Conservation (phyloP, 2,797 vertebrate genomes). For the Tolypeutes matacus region DNA sequence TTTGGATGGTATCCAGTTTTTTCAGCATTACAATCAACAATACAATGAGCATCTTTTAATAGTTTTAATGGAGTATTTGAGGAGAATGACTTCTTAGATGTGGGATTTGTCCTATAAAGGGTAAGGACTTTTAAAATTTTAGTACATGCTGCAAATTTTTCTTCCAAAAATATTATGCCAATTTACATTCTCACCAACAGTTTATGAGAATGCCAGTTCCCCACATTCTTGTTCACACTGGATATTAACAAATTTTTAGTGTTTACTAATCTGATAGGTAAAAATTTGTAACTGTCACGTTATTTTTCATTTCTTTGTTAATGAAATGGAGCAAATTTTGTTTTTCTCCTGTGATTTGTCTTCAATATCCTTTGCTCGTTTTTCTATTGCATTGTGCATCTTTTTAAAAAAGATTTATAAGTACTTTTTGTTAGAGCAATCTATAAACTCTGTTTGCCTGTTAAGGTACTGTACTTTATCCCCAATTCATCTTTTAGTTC, state of each 20-base stretch:
- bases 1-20: constrained; percentile 54
- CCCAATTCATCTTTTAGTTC: constrained; percentile 7
- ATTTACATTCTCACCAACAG: constrained; percentile 23
- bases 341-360: constrained; percentile 40
- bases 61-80: background rate
- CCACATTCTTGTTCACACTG: background rate
- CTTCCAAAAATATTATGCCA: constrained; percentile 34
- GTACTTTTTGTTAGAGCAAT: constrained; percentile 23
- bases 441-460: background rate
- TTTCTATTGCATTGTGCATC: constrained; percentile 23
- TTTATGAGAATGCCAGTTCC: constrained; percentile 12
- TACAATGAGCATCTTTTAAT: constrained; percentile 39
- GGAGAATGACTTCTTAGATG: constrained; percentile 46
- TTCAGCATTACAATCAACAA: constrained; percentile 20
- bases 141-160: constrained; percentile 13
- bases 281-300: constrained; percentile 18
- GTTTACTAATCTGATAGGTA: constrained; percentile 25
- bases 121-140: background rate
- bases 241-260: constrained; percentile 2
- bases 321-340: constrained; percentile 22
- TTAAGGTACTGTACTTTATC: background rate
- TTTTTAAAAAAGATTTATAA: constrained; percentile 50
- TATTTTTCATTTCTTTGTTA: constrained; percentile 21
- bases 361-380: background rate
- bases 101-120: constrained; percentile 26